A percentile compares a stretch with the other conserved stretches of the same genome.
These are phyloP conservation scores for Nemurella pictetii DNA, from an alignment of 2,888 invertebrate genomes.

Conservation along the genomic window DNA sequence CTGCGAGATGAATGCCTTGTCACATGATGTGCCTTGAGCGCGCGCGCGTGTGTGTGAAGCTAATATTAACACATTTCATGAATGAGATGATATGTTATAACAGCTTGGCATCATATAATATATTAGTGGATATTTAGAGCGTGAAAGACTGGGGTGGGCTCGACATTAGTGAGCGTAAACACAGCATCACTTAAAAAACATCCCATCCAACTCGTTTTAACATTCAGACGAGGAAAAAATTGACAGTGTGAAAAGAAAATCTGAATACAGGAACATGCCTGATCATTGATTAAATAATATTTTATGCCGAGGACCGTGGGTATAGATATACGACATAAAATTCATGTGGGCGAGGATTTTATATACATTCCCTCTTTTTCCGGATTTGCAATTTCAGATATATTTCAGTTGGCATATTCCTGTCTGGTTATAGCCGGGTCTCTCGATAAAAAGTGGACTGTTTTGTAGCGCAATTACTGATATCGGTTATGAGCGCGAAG, in stretches of 20 bases:
- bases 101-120: neutral
- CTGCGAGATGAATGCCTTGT: neutral
- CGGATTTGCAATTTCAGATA: neutral
- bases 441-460: neutral
- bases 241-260: neutral
- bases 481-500: neutral
- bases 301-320: neutral
- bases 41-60: neutral
- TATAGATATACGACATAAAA: neutral
- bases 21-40: neutral
- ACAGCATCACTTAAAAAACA: slow-evolving; percentile 5
- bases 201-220: neutral
- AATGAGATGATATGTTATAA: slow-evolving; percentile 16
- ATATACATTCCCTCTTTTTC: neutral
- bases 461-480: neutral
- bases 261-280: neutral
- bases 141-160: neutral
- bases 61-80: slow-evolving; percentile 14
- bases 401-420: neutral
- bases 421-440: neutral
- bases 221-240: neutral
- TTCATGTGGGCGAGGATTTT: neutral
- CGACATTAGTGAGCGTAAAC: slow-evolving; percentile 7
- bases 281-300: neutral
- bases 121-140: neutral